Base-by-base conservation (phyloP, 2,888 invertebrate genomes). In the Pyralis farinalis region DNA sequence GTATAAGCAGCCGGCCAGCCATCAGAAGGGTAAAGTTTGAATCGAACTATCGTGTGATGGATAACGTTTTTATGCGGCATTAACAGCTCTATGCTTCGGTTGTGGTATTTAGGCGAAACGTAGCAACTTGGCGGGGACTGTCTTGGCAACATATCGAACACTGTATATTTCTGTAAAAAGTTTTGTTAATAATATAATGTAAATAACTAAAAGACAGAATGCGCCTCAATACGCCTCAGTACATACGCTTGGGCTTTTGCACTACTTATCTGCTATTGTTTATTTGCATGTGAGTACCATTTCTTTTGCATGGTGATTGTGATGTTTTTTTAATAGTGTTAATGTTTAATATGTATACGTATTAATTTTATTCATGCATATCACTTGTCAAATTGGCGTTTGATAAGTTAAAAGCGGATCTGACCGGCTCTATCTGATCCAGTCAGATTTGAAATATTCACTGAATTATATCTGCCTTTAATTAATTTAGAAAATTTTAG, bases 21-120 rank as follows among this genome's bases (percentile, higher is more conserved):
- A 88, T 71, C 85, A 82, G 58, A 80, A 81, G 86, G 88, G 87
- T 87, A 88, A 88, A 63, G 82, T 85, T 77, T 51, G 62, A 68
- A 61, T 58, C 61, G 64, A 68, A 66, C 68, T 67, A 68, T 66
- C 66, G 71, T 69, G 63, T 71, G 62, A 76, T 73, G 71, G 62
- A 76, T 73, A 72, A 63, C 56, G 64, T 64, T 63, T 71, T 63
- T 63, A 63, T 66, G 74, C 74, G 57, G 65, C 72, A 82, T 78
- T 86, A 85, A 85, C 64, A 50, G 63, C 59, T 57, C 56, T 59
- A 80, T 80, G 83, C 80, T 54, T 71, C 57, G 71, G 68, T 75
- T 63, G 71, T 64, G 71, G 80, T 85, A 84, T 75, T 68, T 85
- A 83, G 82, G 81, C 84, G 66, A 71, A 64, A 64, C 62, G 55